Evolutionary conservation across 2,888 invertebrate genomes (phyloP), one percentile per base, ranked within the genome.

Genomic region (Homarus gammarus): DNA sequence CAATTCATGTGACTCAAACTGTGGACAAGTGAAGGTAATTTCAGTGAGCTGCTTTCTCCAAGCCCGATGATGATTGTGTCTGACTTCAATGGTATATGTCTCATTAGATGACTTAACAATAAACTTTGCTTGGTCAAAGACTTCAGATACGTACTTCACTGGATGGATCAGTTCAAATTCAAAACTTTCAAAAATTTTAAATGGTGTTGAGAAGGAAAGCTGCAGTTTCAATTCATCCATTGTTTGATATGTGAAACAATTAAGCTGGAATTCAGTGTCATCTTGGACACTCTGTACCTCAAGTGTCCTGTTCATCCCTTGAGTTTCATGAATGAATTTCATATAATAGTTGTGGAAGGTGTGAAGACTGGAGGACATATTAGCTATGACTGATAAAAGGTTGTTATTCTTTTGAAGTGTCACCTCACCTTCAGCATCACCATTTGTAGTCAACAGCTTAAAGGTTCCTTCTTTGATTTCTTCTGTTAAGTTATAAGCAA

Each of bases 341-440:
- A 83, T 56, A 38, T 68, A 56, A 61, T 89, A 89, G 15, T 78
- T 44, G 5, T 84, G 44, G 64, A 84, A 84, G 22, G 68, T 56
- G 33, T 89, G 88, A 22, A 89, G 78, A 18, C 44, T 44, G 12
- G 88, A 89, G 22, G 70, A 64, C 78, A 89, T 78, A 31, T 89
- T 72, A 70, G 72, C 27, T 15, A 38, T 56, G n/a, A 89, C 12
- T 5, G 40, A 38, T 27, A 40, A 56, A 22, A 70, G 22, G 0
- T 33, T 77, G 22, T 78, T 56, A 36, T 38, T 83, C 40, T 12
- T 22, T 78, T 68, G n/a, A n/a, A 56, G 33, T 27, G 12, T 22
- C n/a, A 82, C 1, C 0, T 73, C 61, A 40, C 81, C 56, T 31
- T 77, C 40, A 10, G 70, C 72, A 78, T 84, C 33, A 0, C 88